Evolutionary conservation across 2,113 vertebrate genomes (phyloP).

Genomic region (Psophia crepitans): DNA sequence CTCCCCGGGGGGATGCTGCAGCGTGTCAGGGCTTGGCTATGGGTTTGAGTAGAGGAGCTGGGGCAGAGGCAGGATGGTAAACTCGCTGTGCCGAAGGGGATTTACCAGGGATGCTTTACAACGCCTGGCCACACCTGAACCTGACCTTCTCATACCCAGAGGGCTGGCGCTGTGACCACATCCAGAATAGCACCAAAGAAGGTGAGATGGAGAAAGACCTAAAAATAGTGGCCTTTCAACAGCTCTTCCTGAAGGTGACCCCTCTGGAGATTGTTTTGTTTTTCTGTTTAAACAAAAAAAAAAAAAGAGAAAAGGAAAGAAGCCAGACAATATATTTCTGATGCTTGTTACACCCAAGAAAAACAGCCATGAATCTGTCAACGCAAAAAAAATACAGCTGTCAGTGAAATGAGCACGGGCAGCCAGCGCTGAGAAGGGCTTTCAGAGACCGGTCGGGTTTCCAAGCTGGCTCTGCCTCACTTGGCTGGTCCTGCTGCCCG

Average conservation of each 20-base stretch:
- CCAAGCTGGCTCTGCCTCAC: neutral
- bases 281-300: neutral
- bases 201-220: neutral
- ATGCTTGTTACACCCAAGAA: constrained; percentile 25
- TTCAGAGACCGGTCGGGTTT: neutral
- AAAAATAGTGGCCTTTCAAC: neutral
- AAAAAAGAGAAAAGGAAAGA: neutral
- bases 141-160: neutral
- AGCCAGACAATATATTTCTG: neutral
- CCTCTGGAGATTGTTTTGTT: neutral
- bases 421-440: neutral
- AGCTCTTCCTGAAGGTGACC: neutral
- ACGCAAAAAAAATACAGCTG: neutral
- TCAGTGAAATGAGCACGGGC: neutral
- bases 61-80: neutral
- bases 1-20: neutral
- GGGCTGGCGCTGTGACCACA: rapidly evolving
- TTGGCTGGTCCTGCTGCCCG: neutral
- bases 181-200: neutral
- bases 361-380: neutral
- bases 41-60: neutral
- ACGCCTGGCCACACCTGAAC: neutral
- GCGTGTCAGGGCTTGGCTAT: neutral
- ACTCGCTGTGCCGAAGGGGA: neutral
- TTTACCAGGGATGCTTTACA: neutral